phyloP scores from a whole-genome alignment of 2,797 vertebrate genomes.

The Chloroceryle inda region DNA sequence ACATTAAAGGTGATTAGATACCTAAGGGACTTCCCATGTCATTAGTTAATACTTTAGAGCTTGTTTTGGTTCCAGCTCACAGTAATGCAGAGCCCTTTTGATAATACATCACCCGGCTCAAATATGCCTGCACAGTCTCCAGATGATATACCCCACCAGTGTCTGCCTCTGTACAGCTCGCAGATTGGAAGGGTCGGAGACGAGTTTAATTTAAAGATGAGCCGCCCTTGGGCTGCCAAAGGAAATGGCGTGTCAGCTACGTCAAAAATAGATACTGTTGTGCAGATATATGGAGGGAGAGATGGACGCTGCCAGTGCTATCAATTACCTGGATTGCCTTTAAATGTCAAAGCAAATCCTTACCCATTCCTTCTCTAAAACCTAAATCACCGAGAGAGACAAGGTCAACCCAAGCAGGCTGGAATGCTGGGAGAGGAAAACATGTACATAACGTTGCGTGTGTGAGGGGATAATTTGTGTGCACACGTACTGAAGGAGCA shows the following conservation, averaged over 20 bases:
- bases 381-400: slow-evolving; percentile 84
- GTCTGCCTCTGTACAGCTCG: slow-evolving; percentile 71
- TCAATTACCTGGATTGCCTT: slow-evolving; percentile 87
- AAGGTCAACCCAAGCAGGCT: slow-evolving; percentile 75
- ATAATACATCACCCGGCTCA: slow-evolving; percentile 77
- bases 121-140: slow-evolving; percentile 73
- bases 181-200: slow-evolving; percentile 77
- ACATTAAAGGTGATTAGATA: slow-evolving; percentile 82
- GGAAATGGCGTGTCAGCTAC: slow-evolving; percentile 85
- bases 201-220: slow-evolving; percentile 84
- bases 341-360: slow-evolving; percentile 88
- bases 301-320: slow-evolving; percentile 80
- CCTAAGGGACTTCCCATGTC: slow-evolving; percentile 79
- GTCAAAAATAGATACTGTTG: slow-evolving; percentile 87
- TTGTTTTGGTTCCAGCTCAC: slow-evolving; percentile 69
- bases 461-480: background rate
- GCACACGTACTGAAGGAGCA: background rate
- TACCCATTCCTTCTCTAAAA: slow-evolving; percentile 82
- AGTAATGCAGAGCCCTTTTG: slow-evolving; percentile 50
- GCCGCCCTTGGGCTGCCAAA: slow-evolving; percentile 81
- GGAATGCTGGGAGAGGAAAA: slow-evolving; percentile 72
- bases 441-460: background rate
- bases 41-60: slow-evolving; percentile 79
- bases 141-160: slow-evolving; percentile 74
- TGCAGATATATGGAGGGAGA: slow-evolving; percentile 84